Conservation (phyloP, 2,888 invertebrate species). For the Tubulanus polymorphus region DNA sequence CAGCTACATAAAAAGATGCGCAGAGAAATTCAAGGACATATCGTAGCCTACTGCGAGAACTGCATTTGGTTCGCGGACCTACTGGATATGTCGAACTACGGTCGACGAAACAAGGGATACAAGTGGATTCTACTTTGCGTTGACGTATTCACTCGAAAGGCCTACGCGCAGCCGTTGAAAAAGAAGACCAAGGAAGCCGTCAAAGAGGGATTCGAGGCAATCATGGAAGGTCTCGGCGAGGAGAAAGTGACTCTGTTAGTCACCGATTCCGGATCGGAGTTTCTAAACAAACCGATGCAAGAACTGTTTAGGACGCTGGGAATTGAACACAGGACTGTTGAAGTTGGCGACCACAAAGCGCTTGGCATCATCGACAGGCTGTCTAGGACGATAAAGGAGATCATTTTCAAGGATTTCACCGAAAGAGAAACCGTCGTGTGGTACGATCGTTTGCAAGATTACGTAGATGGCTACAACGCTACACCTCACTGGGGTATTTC, state of each 20-base stretch:
- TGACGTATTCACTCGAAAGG: background rate
- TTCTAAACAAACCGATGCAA: conserved; percentile 1
- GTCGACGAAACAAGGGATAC: background rate
- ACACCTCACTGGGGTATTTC: background rate
- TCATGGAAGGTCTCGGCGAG: too few relatives aligned
- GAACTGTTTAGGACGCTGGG: background rate
- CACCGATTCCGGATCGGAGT: background rate
- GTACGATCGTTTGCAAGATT: background rate
- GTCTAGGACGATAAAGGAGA: background rate
- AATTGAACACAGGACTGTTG: background rate
- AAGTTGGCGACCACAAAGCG: background rate
- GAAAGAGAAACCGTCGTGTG: background rate
- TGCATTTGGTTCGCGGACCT: background rate
- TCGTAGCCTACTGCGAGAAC: background rate
- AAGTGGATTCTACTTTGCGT: background rate
- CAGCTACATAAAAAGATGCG: background rate
- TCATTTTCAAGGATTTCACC: background rate
- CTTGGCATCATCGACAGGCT: background rate
- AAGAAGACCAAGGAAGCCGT: background rate
- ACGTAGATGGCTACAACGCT: background rate
- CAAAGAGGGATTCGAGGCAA: background rate
- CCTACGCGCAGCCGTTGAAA: background rate
- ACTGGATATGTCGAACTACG: background rate
- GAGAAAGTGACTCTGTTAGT: too few relatives aligned
- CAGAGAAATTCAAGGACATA: background rate